Base-by-base conservation (phyloP, 1,140 invertebrate genomes). In the Cyrtorhinus lividipennis region DNA sequence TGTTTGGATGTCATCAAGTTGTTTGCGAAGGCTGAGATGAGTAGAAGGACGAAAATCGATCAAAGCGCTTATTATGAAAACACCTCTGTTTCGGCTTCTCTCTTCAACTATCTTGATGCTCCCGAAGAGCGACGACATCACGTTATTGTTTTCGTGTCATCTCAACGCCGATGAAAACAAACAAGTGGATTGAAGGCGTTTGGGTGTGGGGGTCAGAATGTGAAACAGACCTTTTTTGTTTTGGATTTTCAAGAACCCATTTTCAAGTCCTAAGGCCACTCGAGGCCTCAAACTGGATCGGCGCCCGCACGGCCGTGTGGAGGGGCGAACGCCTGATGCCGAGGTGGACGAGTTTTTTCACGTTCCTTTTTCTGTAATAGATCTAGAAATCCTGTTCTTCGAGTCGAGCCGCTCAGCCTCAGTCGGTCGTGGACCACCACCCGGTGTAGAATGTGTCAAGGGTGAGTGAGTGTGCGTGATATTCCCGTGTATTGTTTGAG, bases 281-380 rank as follows among this genome's bases (percentile, higher is more conserved):
- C 20, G 48, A 20, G 48, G 48, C 18, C 48, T 53, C 48, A 53
- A 53, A 53, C 48, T 53, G 48, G 48, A 53, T 53, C 18, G 48
- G 48, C 48, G 48, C 48, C 48, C 48, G 5, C 8, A 22, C 18
- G 48, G 48, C 18, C 3, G 48, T 10, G 38, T 53, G 48, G 48
- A 5, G 48, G 48, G 8, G 48, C 12, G 48, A 20, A 53, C 10
- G 12, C 48, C 10, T 22, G 18, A 5, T 10, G 48, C 10, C 48
- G 48, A 53, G 48, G 48, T 53, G 48, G 48, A 53, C 48, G 48
- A 53, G 48, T 53, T 53, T 53, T 53, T 53, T 53, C 18, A 8
- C n/a, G 10, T 53, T 53, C 10, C 20, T 53, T 53, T 53, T 53
- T 53, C 20, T 44, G 8, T 53, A 53, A 53, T 53, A 53, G 48